Evolutionary conservation across 2,797 vertebrate genomes (phyloP).

Genomic region (Oreortyx pictus): DNA sequence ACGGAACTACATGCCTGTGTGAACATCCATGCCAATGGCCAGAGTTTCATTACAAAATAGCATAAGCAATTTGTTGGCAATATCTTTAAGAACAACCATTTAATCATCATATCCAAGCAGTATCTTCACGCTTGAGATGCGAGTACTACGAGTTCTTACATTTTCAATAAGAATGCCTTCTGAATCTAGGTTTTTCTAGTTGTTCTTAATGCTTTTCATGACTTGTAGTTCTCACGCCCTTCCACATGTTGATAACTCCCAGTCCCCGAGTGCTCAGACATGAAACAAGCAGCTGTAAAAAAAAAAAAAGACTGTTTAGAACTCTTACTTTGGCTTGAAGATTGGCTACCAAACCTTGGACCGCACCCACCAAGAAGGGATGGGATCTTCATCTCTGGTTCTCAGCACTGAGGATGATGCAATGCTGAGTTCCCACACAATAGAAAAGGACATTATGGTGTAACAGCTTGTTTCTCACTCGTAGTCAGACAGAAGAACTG

Average conservation of each 20-base stretch:
- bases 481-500: not conserved
- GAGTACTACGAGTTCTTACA: not conserved
- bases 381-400: constrained; percentile 15
- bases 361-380: not conserved
- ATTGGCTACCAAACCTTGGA: not conserved
- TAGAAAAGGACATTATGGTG: not conserved
- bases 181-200: not conserved
- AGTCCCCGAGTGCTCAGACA: fast-evolving
- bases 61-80: not conserved
- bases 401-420: not conserved
- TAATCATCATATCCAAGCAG: not conserved
- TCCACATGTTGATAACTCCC: not conserved
- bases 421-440: constrained; percentile 34
- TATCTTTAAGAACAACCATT: not conserved
- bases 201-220: not conserved
- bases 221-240: not conserved
- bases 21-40: not conserved
- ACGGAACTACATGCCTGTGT: not conserved
- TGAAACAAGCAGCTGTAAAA: not conserved
- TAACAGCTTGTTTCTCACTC: constrained; percentile 30
- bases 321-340: not conserved
- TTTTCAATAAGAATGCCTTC: not conserved
- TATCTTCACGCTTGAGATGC: not conserved
- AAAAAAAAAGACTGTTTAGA: not conserved
- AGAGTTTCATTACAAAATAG: not conserved